A percentile compares a stretch with the other conserved stretches of the same genome.
These are phyloP conservation scores for Drosophila suboccidentalis DNA, from an alignment of 2,888 invertebrate genomes.

Conservation along the genomic window DNA sequence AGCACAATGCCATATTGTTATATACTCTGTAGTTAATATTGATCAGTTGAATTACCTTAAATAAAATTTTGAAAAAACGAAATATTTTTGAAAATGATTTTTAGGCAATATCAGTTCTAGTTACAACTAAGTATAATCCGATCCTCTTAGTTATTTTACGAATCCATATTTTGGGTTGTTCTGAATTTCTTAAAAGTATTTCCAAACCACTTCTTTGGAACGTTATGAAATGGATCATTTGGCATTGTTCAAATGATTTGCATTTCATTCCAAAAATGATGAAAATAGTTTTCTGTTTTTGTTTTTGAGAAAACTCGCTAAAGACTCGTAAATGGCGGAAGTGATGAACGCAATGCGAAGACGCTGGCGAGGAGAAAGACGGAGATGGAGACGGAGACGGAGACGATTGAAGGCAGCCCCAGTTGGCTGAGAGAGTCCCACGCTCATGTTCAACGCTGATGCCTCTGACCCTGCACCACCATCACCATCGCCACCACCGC, in stretches of 20 bases:
- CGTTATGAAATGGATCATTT: conserved; percentile 40
- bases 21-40: background rate
- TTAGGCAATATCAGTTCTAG: background rate
- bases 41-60: background rate
- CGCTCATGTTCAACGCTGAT: conserved; percentile 40
- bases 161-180: background rate
- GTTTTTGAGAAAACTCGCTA: conserved; percentile 50
- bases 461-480: conserved; percentile 46
- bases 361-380: conserved; percentile 21
- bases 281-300: conserved; percentile 53
- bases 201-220: conserved; percentile 18
- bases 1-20: too few relatives aligned
- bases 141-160: background rate
- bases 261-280: conserved; percentile 41
- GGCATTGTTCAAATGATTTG: conserved; percentile 38
- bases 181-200: background rate
- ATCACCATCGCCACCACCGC: background rate
- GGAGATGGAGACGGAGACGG: conserved; percentile 17
- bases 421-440: conserved; percentile 44
- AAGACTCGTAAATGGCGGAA: conserved; percentile 74
- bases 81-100: too few relatives aligned
- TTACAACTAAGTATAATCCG: too few relatives aligned
- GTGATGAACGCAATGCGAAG: conserved; percentile 63
- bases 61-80: too few relatives aligned
- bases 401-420: conserved; percentile 32